Base-by-base conservation (phyloP, 2,888 invertebrate genomes). In the Leptinotarsa tumamoca region DNA sequence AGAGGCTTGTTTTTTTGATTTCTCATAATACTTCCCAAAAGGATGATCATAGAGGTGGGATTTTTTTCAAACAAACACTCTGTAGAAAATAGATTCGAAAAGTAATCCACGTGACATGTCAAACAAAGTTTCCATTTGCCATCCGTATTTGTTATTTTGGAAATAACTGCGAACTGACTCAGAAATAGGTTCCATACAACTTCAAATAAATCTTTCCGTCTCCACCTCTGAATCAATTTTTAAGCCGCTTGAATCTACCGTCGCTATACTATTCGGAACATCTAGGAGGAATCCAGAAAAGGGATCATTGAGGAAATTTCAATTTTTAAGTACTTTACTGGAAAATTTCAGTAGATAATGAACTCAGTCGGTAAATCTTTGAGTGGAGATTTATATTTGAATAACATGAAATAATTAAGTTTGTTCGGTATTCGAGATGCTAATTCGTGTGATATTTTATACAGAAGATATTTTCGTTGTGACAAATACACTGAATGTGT, bases 281-380 rank as follows among this genome's bases (percentile, higher is more conserved):
- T 61, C 23, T 15, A 23, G 27, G 14, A 61, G 2, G 78, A 81
- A 81, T 80, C 78, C 77, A 69, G 71, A 43, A 49, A 68, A 73
- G 76, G 82, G 81, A 81, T 81, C 82, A 82, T 80, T 81, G 79
- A 79, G 79, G 80, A 81, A 72, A 82, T 82, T 83, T 82, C 81
- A 82, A 83, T 82, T 83, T 83, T 83, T 83, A 82, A 83, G 83
- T 82, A 78, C 81, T 79, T 79, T 79, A 79, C 80, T 79, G 80
- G 79, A 78, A 58, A 73, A 69, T 73, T 67, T 75, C 72, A 75
- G 72, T 72, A 51, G 69, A 63, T 67, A 75, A 73, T 76, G 74
- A 80, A 80, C 69, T 72, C 73, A 27, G 69, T 71, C 68, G 74
- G 77, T 80, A 80, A 80, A 80, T 80, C 80, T 78, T 51, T 75